These are phyloP conservation scores for Tenthredo notha DNA, from an alignment of 2,888 invertebrate species.

Conservation along the genomic window DNA sequence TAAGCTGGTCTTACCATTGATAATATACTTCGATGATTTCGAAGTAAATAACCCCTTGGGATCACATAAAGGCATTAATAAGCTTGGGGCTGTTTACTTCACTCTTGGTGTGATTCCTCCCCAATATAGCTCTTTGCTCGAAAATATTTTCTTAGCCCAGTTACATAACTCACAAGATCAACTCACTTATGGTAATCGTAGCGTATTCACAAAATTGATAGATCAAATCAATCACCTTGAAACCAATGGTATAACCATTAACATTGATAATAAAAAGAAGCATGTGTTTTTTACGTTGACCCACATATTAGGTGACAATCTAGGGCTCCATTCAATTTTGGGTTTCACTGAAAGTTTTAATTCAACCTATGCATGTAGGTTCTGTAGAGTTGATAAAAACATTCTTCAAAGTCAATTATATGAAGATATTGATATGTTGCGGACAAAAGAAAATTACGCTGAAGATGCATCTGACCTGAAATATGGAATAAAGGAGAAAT, in stretches of 20 bases:
- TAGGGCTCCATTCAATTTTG: constrained; percentile 59
- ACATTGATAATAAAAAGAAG: constrained; percentile 40
- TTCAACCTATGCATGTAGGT: constrained; percentile 40
- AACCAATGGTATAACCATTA: constrained; percentile 53
- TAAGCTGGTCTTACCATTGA: constrained; percentile 55
- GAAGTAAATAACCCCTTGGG: constrained; percentile 62
- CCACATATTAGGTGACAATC: constrained; percentile 60
- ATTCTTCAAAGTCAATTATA: neutral
- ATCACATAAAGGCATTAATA: constrained; percentile 58
- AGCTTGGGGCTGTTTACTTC: constrained; percentile 60
- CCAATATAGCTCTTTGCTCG: constrained; percentile 56
- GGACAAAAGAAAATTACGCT: neutral
- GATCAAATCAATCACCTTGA: constrained; percentile 55
- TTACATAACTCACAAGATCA: constrained; percentile 58
- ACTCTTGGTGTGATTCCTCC: constrained; percentile 55
- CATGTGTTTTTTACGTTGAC: constrained; percentile 59
- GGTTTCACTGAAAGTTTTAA: constrained; percentile 61
- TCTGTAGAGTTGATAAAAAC: constrained; percentile 12
- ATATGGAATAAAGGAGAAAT: constrained; percentile 44
- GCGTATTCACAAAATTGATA: constrained; percentile 45
- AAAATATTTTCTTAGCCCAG: constrained; percentile 62
- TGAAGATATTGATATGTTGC: constrained; percentile 12
- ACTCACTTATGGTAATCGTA: constrained; percentile 46
- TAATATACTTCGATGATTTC: constrained; percentile 60
- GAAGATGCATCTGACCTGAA: neutral